phyloP scores from a whole-genome alignment of 2,113 vertebrate genomes.

The Ceratotherium simum region DNA sequence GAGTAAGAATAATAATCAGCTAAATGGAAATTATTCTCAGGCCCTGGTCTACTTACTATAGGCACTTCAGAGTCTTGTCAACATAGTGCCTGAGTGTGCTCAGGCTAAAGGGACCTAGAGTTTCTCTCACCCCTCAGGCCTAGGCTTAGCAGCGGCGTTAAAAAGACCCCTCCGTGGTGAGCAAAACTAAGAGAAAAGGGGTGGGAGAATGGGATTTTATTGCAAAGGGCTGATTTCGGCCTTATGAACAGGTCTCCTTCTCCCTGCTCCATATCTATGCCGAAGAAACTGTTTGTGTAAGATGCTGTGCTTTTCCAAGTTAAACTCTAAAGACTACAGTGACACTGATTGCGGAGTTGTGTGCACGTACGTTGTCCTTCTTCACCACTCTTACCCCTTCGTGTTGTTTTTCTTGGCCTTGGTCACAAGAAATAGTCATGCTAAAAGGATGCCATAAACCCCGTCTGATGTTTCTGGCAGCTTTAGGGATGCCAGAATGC shows the following conservation, averaged over 20 bases:
- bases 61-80: not conserved
- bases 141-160: not conserved
- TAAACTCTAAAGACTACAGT: not conserved
- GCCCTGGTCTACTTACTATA: not conserved
- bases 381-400: not conserved
- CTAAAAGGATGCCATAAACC: constrained; percentile 33
- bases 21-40: constrained; percentile 66
- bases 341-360: rapidly evolving
- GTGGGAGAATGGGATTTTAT: rapidly evolving
- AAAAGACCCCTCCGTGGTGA: not conserved
- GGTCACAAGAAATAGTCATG: constrained; percentile 56
- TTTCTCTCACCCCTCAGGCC: rapidly evolving
- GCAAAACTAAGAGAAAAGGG: not conserved
- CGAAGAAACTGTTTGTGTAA: not conserved
- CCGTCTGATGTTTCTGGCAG: not conserved
- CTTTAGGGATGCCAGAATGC: not conserved
- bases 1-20: constrained; percentile 78
- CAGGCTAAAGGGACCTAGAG: not conserved
- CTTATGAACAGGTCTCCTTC: not conserved
- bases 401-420: constrained; percentile 59
- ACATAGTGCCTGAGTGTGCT: rapidly evolving
- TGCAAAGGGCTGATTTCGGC: not conserved
- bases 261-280: rapidly evolving
- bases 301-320: not conserved
- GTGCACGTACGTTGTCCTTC: not conserved